phyloP scores from a whole-genome alignment of 2,797 vertebrate genomes.

The Potorous gilbertii region DNA sequence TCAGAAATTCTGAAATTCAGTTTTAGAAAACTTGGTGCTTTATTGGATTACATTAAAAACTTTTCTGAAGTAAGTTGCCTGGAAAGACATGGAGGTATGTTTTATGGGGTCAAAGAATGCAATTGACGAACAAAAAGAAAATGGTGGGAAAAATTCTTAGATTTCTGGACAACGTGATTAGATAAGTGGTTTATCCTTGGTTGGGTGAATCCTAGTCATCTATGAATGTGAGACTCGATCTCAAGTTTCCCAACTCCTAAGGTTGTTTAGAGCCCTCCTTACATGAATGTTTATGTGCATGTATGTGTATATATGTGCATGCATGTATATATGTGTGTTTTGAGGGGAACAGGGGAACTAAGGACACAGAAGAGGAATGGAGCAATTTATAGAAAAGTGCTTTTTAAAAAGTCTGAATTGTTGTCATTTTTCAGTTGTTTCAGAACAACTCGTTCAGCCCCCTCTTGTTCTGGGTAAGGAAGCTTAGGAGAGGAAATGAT shows the following conservation, averaged over 20 bases:
- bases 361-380: background rate
- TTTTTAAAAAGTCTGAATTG: background rate
- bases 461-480: background rate
- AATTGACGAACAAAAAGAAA: background rate
- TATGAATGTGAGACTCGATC: background rate
- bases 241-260: slow-evolving; percentile 35
- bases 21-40: slow-evolving; percentile 34
- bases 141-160: slow-evolving; percentile 31
- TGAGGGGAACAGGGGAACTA: background rate
- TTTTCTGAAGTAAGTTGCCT: slow-evolving; percentile 21
- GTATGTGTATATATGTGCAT: background rate
- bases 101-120: background rate
- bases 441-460: background rate
- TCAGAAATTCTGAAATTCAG: slow-evolving; percentile 40
- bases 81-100: slow-evolving; percentile 22
- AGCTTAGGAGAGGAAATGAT: background rate
- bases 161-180: slow-evolving; percentile 24
- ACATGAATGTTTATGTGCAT: background rate
- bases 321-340: background rate
- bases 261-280: background rate
- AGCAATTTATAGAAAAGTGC: background rate
- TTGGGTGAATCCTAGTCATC: slow-evolving; percentile 28
- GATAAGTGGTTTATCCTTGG: background rate
- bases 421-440: background rate
- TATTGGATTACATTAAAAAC: slow-evolving; percentile 27